Percentiles rank a stretch among this genome's conserved stretches.
phyloP scores from a whole-genome alignment of 2,113 vertebrate species.

The Pao palembangensis region DNA sequence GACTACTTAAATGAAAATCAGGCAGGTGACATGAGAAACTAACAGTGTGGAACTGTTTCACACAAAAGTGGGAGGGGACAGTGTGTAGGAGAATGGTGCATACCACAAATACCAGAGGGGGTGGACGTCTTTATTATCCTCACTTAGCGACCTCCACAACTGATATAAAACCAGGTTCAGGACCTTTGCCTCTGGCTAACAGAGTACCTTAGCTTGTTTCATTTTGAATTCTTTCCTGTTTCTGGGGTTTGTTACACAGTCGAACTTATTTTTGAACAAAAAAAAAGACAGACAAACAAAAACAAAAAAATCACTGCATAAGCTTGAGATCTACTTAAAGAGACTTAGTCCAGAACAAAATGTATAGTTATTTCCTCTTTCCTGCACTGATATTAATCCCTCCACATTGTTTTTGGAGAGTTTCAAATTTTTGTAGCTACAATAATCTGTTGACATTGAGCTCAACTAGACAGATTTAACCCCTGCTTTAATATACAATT shows the following conservation, averaged over 20 bases:
- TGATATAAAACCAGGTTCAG: constrained; percentile 44
- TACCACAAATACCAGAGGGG: constrained; percentile 70
- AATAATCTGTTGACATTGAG: no score
- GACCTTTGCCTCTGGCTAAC: constrained; percentile 12
- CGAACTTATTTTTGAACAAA: neutral
- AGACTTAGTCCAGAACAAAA: no score
- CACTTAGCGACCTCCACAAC: constrained; percentile 42
- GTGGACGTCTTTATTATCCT: constrained; percentile 66
- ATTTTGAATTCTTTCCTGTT: constrained; percentile 15
- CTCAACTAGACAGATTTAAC: no score
- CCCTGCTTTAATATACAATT: no score
- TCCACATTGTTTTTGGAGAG: no score
- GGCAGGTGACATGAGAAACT: no score
- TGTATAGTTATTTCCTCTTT: no score
- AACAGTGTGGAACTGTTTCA: neutral
- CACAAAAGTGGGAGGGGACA: constrained; percentile 4
- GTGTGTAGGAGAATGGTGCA: constrained; percentile 35
- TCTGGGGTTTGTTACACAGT: no score
- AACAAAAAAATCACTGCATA: neutral
- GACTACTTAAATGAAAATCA: no score
- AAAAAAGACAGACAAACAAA: neutral
- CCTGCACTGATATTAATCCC: no score
- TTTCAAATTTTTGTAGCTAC: no score
- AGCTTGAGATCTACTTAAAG: no score
- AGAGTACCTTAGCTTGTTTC: constrained; percentile 26